Conservation (phyloP, 1,140 invertebrate species). For the Brachionus asplanchnoidis region DNA sequence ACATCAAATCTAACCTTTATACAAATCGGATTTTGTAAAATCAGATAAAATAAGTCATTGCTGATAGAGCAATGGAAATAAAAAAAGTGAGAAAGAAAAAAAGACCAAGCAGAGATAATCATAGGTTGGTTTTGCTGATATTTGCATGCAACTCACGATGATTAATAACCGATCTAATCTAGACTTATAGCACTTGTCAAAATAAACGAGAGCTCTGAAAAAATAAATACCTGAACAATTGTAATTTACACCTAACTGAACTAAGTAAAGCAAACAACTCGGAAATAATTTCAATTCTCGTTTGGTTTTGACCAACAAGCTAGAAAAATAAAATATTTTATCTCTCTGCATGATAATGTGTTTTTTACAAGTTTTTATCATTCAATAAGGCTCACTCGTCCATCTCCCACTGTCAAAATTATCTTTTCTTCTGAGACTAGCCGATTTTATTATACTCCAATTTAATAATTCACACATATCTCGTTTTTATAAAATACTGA, state of each 20-base stretch:
- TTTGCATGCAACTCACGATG: not conserved
- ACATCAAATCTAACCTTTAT: slow-evolving; percentile 1
- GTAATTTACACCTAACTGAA: not conserved
- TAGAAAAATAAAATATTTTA: not conserved
- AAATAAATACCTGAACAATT: not conserved
- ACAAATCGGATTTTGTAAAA: not conserved
- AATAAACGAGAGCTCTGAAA: not conserved
- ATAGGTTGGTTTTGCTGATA: not conserved
- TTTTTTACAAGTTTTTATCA: slow-evolving; percentile 30
- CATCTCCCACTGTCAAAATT: not conserved
- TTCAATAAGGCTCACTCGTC: not conserved
- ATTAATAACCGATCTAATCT: slow-evolving; percentile 3
- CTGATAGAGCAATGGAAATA: not conserved
- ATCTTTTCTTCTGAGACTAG: not conserved
- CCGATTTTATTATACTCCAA: not conserved
- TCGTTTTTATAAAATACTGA: not conserved
- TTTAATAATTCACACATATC: slow-evolving; percentile 24
- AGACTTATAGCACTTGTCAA: slow-evolving; percentile 31
- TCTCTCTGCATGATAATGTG: slow-evolving; percentile 13
- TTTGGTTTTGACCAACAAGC: not conserved
- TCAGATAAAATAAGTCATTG: not conserved
- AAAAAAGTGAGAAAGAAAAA: not conserved
- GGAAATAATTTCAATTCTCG: not conserved
- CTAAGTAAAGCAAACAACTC: not conserved
- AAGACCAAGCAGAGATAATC: slow-evolving; percentile 33